Evolutionary conservation across 2,888 invertebrate species (phyloP).

Genomic region (Oscheius sp.): DNA sequence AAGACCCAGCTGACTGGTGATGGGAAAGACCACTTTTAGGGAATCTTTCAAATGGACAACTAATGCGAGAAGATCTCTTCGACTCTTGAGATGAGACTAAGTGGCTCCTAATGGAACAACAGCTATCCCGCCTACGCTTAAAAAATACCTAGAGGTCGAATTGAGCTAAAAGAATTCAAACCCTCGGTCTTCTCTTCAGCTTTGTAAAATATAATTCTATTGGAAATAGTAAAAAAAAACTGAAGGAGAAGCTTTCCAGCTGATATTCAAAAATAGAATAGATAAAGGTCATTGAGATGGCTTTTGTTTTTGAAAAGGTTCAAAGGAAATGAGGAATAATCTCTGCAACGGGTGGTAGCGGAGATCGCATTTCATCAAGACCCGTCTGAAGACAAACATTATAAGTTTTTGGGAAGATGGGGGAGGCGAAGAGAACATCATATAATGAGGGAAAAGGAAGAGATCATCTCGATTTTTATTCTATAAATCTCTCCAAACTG

Average conservation of each 20-base stretch:
- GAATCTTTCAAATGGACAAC: not conserved
- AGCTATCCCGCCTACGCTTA: no score
- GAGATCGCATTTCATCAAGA: slow-evolving; percentile 21
- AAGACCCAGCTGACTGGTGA: no score
- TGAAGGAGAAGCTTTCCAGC: no score
- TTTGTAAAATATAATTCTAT: not conserved
- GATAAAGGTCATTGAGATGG: no score
- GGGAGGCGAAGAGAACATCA: not conserved
- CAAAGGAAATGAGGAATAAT: slow-evolving; percentile 29
- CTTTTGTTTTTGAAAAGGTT: no score
- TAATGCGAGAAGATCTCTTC: slow-evolving; percentile 18
- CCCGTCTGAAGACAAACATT: slow-evolving; percentile 14
- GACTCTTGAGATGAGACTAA: slow-evolving; percentile 13
- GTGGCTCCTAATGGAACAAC: not conserved
- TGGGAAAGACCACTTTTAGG: slow-evolving; percentile 18
- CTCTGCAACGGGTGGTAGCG: not conserved
- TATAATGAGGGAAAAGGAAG: not conserved
- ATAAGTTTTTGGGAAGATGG: no score
- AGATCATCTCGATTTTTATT: not conserved
- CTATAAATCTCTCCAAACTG: not conserved
- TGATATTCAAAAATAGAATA: no score
- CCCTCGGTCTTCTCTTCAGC: not conserved
- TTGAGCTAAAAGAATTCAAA: no score
- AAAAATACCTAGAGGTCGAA: no score
- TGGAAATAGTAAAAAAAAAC: no score